Evolutionary conservation across 2,888 invertebrate genomes (phyloP).

Genomic region (Ophraella communa): DNA sequence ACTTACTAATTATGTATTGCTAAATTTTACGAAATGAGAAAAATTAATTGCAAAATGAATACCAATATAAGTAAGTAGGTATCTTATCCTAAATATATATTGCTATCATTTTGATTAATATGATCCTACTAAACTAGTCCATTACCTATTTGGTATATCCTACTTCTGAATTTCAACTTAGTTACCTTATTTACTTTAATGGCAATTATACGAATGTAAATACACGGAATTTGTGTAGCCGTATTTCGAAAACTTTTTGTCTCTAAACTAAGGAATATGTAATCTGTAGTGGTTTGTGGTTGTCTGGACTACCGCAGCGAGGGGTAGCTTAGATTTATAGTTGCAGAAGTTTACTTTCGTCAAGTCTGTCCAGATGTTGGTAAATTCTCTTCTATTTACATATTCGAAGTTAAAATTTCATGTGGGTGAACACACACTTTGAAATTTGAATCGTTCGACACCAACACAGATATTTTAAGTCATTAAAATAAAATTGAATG

Average conservation of each 20-base stretch:
- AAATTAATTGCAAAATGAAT: no score
- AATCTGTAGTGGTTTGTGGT: conserved; percentile 13
- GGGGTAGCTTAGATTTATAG: conserved; percentile 19
- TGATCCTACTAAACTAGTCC: no score
- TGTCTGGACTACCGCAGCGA: conserved; percentile 3
- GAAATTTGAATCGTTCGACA: conserved; percentile 11
- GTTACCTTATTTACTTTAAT: no score
- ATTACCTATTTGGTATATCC: no score
- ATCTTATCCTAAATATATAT: no score
- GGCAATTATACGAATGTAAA: not conserved
- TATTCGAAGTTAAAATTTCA: conserved; percentile 26
- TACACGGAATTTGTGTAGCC: not conserved
- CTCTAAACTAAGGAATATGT: conserved; percentile 26
- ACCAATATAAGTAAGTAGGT: no score
- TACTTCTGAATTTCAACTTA: no score
- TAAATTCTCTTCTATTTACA: conserved; percentile 39
- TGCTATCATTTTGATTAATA: no score
- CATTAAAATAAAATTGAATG: not conserved
- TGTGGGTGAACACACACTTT: conserved; percentile 11
- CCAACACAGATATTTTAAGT: conserved; percentile 12
- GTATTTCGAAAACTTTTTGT: conserved; percentile 3
- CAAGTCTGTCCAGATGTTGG: conserved; percentile 42
- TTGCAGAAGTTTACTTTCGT: conserved; percentile 35
- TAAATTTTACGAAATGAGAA: no score
- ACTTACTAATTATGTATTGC: no score